Percentiles rank a stretch among this genome's conserved stretches.
Evolutionary conservation across 2,113 vertebrate species (phyloP).

Genomic region (Lagopus muta): DNA sequence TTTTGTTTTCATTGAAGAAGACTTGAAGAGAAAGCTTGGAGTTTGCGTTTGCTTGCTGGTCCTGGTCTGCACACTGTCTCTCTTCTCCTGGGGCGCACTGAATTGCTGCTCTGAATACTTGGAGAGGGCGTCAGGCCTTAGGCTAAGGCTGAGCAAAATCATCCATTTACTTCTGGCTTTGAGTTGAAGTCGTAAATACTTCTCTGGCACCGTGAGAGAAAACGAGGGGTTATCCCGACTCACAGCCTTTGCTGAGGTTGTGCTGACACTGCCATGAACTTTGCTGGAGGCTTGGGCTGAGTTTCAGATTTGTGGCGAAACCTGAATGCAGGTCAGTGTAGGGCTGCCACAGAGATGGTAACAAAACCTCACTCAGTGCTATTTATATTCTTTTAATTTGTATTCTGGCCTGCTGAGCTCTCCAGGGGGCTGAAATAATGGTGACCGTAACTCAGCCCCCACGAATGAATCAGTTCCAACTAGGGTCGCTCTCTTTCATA

Average conservation of each 20-base stretch:
- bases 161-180: neutral
- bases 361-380: conserved; percentile 22
- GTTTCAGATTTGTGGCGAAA: conserved; percentile 6
- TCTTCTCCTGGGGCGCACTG: neutral
- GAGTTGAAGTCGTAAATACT: neutral
- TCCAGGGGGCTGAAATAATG: conserved; percentile 34
- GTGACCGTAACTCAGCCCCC: conserved; percentile 4
- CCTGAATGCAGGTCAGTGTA: conserved; percentile 1
- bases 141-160: neutral
- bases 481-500: neutral
- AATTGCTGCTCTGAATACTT: neutral
- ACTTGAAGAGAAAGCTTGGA: neutral
- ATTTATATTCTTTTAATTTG: conserved; percentile 53
- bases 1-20: neutral
- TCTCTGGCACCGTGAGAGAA: neutral
- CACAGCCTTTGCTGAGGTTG: neutral
- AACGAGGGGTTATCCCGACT: neutral
- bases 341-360: neutral
- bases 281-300: neutral
- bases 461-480: conserved; percentile 2
- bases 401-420: conserved; percentile 18
- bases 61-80: neutral
- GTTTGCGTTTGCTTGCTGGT: neutral
- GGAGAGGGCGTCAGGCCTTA: neutral
- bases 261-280: conserved; percentile 35